These are phyloP conservation scores for Agrilus biguttatus DNA, from an alignment of 2,888 invertebrate species.

Conservation along the genomic window DNA sequence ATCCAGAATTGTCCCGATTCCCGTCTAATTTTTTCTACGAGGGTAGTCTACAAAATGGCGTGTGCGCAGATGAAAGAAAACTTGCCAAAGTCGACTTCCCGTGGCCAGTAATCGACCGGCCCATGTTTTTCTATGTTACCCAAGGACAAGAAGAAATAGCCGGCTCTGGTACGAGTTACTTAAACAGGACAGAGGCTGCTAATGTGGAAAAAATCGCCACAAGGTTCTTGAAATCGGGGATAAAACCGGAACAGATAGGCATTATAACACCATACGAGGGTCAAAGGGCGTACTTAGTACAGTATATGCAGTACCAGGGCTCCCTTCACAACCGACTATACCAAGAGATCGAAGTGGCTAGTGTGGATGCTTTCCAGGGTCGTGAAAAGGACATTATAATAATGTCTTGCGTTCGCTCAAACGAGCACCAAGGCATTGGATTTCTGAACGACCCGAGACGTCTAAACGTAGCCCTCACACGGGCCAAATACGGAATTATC, in stretches of 20 bases:
- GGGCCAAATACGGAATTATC: conserved; percentile 94
- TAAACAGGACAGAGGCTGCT: conserved; percentile 96
- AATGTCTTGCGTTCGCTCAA: conserved; percentile 96
- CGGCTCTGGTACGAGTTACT: conserved; percentile 94
- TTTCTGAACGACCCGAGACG: conserved; percentile 96
- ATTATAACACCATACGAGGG: conserved; percentile 99
- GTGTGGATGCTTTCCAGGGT: conserved; percentile 98
- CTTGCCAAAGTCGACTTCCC: conserved; percentile 87
- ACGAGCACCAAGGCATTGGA: conserved; percentile 97
- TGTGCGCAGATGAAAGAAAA: conserved; percentile 89
- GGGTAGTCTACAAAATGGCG: conserved; percentile 96
- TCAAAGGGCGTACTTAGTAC: conserved; percentile 91
- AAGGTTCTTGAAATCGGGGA: conserved; percentile 81
- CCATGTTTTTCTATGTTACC: conserved; percentile 98
- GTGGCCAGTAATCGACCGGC: conserved; percentile 92
- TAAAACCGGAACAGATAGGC: conserved; percentile 96
- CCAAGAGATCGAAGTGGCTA: conserved; percentile 97
- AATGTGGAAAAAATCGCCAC: conserved; percentile 98
- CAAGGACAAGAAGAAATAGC: conserved; percentile 98
- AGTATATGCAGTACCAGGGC: conserved; percentile 98
- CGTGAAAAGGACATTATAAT: conserved; percentile 98
- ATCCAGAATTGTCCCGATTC: conserved; percentile 92
- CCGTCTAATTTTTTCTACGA: conserved; percentile 99
- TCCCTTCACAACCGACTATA: conserved; percentile 92
- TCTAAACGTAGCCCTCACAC: conserved; percentile 92